Percentiles rank a stretch among this genome's conserved stretches.
These are phyloP conservation scores for Minunthozetes semirufus DNA, from an alignment of 2,888 invertebrate genomes.

Conservation along the genomic window DNA sequence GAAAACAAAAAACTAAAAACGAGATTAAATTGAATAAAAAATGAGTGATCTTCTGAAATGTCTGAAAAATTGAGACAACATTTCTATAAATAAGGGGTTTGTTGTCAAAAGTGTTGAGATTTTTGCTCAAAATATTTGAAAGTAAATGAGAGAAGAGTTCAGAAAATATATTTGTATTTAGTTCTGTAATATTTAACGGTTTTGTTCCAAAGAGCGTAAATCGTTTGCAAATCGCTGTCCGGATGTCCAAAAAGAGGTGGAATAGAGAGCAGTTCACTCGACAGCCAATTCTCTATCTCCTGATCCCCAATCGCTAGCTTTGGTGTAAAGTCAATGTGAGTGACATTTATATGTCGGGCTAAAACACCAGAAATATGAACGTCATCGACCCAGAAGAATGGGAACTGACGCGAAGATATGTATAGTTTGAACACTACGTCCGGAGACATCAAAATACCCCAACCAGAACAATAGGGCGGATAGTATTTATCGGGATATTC, in stretches of 20 bases:
- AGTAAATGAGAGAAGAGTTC: neutral
- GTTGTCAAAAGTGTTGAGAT: no score
- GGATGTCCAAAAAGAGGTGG: constrained; percentile 42
- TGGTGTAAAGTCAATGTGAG: constrained; percentile 41
- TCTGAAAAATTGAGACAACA: no score
- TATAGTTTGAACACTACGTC: constrained; percentile 44
- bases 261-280: constrained; percentile 36
- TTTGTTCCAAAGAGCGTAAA: constrained; percentile 42
- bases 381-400: constrained; percentile 53
- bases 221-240: constrained; percentile 39
- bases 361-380: constrained; percentile 50
- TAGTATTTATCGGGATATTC: constrained; percentile 49
- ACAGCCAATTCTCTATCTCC: constrained; percentile 41
- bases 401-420: constrained; percentile 43
- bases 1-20: no score
- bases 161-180: constrained; percentile 27
- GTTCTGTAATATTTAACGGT: constrained; percentile 41
- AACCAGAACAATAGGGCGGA: constrained; percentile 51
- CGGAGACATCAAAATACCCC: constrained; percentile 49
- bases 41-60: no score
- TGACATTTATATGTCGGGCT: constrained; percentile 41
- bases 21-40: no score
- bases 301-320: constrained; percentile 39
- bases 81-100: no score
- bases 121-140: no score